These are phyloP conservation scores for Sterrhoptilus dennistouni DNA, from an alignment of 2,113 vertebrate genomes.

Conservation along the genomic window DNA sequence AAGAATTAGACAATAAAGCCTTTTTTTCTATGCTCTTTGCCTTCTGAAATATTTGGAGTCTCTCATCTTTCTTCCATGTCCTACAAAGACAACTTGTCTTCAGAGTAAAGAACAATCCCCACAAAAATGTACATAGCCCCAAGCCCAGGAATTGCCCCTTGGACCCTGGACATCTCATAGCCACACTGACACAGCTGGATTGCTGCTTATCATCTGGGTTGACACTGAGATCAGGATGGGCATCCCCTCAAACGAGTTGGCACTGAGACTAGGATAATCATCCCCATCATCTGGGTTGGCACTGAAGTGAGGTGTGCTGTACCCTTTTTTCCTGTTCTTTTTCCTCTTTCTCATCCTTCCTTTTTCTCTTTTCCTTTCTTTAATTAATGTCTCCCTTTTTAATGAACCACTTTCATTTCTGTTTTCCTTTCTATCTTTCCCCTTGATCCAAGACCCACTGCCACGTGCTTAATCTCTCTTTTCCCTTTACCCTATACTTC, in stretches of 20 bases:
- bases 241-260: background rate
- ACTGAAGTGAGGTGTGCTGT: background rate
- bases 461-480: background rate
- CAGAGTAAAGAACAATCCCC: background rate
- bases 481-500: background rate
- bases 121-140: background rate
- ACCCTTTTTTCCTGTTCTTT: background rate
- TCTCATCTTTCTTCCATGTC: no score
- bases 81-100: background rate
- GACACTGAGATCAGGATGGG: background rate
- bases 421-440: background rate
- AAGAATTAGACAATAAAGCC: no score
- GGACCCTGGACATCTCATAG: background rate
- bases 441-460: background rate
- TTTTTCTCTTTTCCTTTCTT: background rate
- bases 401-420: background rate
- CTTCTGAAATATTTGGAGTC: no score
- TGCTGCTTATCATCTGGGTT: no score
- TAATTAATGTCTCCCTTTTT: background rate
- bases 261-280: background rate
- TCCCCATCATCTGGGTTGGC: no score
- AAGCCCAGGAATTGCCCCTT: no score
- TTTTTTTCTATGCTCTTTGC: no score
- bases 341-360: background rate
- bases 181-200: rapidly evolving